Base-by-base conservation (phyloP, 23 tunicate species). In the Styela plicata region DNA sequence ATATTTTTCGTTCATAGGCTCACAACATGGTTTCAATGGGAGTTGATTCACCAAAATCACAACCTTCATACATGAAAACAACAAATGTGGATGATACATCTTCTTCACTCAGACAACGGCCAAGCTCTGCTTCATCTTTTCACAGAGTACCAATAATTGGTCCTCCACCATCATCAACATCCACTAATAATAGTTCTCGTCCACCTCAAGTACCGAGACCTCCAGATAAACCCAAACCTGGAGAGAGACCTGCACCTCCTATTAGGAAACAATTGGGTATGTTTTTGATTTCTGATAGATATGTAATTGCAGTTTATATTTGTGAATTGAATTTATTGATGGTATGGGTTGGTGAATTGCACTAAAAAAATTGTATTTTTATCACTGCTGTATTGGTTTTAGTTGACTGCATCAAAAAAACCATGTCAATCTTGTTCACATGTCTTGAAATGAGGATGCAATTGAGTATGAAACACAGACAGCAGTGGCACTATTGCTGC, bases 151-250 rank as follows among this genome's bases (percentile, higher is more conserved):
- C n/a, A n/a, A 29, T 74, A 25, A 74, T 73, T 26, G 73, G 52
- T 31, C 66, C 74, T 35, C 36, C 79, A 20, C 18, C 61, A 26
- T 31, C 87, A 61, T 26, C 63, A 7, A n/a, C 35, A 69, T 63
- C 83, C 62, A 36, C 64, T 23, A 22, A 74, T 2, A 74, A 65
- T 73, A 29, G 70, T 63, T 78, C 82, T 24, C 76, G 86, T 19
- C 92, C 92, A 32, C 92, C 92, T 25, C 84, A 86, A 3, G 87
- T 83, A 3, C 92, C 92, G 34, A 69, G 92, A 33, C 92, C 92
- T 2, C 92, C 92, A 17, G 77, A 52, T 2, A 52, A 52, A 28
- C 80, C 80, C 3, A 75, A 75, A 36, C 80, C 80, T 19, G 36
- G 13, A 2, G 80, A 75, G 22, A 37, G 52, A 52, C 7, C 7